Evolutionary conservation across 2,888 invertebrate species (phyloP), one percentile per base, ranked within the genome.

Genomic region (Sphecodes monilicornis): DNA sequence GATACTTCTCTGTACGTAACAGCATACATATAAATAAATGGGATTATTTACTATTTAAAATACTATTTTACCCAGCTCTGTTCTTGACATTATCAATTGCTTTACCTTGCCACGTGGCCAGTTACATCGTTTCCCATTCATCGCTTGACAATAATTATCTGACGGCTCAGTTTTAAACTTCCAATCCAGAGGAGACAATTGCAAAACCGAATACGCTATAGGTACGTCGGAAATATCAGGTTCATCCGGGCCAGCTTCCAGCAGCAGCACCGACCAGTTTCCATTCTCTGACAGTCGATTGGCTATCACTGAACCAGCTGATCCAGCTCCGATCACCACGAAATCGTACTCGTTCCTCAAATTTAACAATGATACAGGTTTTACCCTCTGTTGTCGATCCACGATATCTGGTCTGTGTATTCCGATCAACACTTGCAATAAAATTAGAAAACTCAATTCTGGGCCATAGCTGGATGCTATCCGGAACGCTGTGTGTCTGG

Each of bases 161-260:
- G 97, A 97, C 0, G 97, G 96, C 92, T 98, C 97, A 0, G 98
- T 97, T 86, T 96, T 96, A 93, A 97, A 98, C 88, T 97, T 96
- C 98, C 98, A 98, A 93, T 98, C 98, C 89, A 98, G 95, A 0
- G 96, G 96, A 0, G 97, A 97, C 22, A 96, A 95, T 94, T 98
- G 98, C 32, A 98, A 95, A 0, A 96, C 95, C 0, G 97, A 97
- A 90, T 97, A 97, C 87, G 97, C 80, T 26, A 97, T 95, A 0
- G 98, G 98, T 39, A 98, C 93, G 87, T 98, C 98, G 0, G 97
- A 96, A 1, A 98, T 88, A 0, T 96, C 95, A 16, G 97, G 96
- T 92, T 97, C 97, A 87, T 97, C 97, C 13, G 96, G 96, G 0
- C 98, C 98, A 0, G 98, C 98, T 95, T 98, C 98, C 72, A 98